Evolutionary conservation across 1,140 invertebrate genomes (phyloP), one percentile per base, ranked within the genome.

Genomic region (Dufourea novaeangliae): DNA sequence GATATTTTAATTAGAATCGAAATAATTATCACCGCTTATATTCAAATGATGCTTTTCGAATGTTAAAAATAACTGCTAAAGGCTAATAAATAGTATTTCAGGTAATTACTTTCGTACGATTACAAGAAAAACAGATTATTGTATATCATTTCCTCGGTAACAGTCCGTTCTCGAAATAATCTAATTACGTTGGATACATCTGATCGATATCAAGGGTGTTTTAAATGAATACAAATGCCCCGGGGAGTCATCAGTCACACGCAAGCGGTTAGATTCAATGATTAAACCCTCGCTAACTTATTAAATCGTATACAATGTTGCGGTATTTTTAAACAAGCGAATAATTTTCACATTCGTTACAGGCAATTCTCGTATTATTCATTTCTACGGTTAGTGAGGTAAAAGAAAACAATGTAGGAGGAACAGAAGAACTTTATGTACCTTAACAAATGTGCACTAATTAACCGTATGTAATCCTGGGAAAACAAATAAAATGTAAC

Each of bases 121-220:
- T n/a, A 50, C n/a, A 50, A n/a, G 46, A n/a, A 50, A 50, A 50
- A 50, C 46, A n/a, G n/a, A n/a, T 50, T 50, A 50, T 50, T 50
- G 46, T 50, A n/a, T 50, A n/a, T 50, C 46, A 50, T n/a, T 17
- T n/a, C 20, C n/a, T 50, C 20, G n/a, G 6, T 50, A 50, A 50
- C 46, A 50, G 8, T 8, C 46, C 20, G 20, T 50, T 8, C 46
- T 50, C n/a, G 46, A 50, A 50, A 50, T 17, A n/a, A 50, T n/a
- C 46, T 50, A 50, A 50, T 50, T 50, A 50, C 46, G 20, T 17
- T 8, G 20, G n/a, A n/a, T 50, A 8, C n/a, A 50, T 50, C 20
- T n/a, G 46, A 50, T 50, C 3, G n/a, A n/a, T 50, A 50, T 50
- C 46, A 17, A n/a, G 46, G 6, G 17, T 50, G n/a, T 50, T 37